Conservation (phyloP, 2,888 invertebrate genomes). For the Cryptocephalus moraei region DNA sequence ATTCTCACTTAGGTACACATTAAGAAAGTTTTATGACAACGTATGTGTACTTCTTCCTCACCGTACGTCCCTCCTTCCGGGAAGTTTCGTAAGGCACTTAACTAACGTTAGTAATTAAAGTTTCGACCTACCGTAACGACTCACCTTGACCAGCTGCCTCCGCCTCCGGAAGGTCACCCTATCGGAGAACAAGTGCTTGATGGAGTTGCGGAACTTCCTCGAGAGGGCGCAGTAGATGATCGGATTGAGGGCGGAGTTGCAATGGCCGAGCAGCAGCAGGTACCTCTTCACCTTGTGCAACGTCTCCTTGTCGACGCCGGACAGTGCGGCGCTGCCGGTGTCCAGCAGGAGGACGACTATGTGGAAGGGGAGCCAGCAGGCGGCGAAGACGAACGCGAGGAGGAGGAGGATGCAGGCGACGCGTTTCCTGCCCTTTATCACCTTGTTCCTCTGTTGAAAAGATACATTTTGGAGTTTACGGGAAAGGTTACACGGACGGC, state of each 20-base stretch:
- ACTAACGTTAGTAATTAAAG: too few relatives aligned
- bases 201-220: constrained; percentile 58
- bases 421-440: constrained; percentile 59
- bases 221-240: constrained; percentile 68
- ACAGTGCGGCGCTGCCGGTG: constrained; percentile 32
- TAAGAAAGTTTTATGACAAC: too few relatives aligned
- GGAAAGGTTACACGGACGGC: too few relatives aligned
- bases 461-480: too few relatives aligned
- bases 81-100: too few relatives aligned
- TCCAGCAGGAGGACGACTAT: constrained; percentile 57
- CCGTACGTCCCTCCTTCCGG: too few relatives aligned
- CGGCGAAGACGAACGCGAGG: constrained; percentile 61
- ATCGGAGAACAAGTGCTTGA: constrained; percentile 43
- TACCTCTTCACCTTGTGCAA: constrained; percentile 44
- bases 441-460: constrained; percentile 44
- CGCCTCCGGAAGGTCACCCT: constrained; percentile 25
- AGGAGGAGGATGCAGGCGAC: constrained; percentile 67
- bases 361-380: constrained; percentile 73
- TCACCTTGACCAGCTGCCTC: constrained; percentile 14
- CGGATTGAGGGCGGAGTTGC: constrained; percentile 68
- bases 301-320: background rate
- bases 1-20: too few relatives aligned
- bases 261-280: constrained; percentile 61
- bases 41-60: too few relatives aligned
- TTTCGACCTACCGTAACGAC: background rate